These are phyloP conservation scores for Vespertilio murinus DNA, from an alignment of 2,797 vertebrate species.

Conservation along the genomic window DNA sequence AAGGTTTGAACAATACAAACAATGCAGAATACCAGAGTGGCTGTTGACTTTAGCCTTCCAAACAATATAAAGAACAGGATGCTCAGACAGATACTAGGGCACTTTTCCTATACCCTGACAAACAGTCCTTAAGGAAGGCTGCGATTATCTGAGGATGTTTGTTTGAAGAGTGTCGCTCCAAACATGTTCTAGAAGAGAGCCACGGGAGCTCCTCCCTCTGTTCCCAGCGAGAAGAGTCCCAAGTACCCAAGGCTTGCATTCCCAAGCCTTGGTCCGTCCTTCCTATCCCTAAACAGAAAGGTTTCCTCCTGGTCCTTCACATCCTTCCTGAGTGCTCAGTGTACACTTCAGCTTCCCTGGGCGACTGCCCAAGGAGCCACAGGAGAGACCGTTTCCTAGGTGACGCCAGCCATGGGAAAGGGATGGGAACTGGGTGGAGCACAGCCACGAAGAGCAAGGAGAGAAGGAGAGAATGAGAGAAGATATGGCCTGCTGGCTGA, in stretches of 20 bases:
- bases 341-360: neutral
- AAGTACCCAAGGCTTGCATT: neutral
- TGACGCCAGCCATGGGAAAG: neutral
- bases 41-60: constrained; percentile 23
- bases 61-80: constrained; percentile 57
- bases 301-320: neutral
- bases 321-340: neutral
- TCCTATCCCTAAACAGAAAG: neutral
- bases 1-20: constrained; percentile 14
- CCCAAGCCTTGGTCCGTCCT: neutral
- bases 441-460: neutral
- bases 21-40: neutral
- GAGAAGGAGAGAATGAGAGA: neutral
- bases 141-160: neutral
- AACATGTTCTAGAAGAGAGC: neutral
- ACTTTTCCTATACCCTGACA: neutral
- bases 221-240: neutral
- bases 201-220: neutral
- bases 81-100: neutral
- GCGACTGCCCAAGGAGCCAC: neutral
- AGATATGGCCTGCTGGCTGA: neutral
- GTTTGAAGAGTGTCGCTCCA: neutral
- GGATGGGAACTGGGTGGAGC: neutral
- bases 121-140: neutral
- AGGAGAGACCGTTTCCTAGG: neutral